These are phyloP conservation scores for Xestia c-nigrum DNA, from an alignment of 2,888 invertebrate species.

Conservation along the genomic window DNA sequence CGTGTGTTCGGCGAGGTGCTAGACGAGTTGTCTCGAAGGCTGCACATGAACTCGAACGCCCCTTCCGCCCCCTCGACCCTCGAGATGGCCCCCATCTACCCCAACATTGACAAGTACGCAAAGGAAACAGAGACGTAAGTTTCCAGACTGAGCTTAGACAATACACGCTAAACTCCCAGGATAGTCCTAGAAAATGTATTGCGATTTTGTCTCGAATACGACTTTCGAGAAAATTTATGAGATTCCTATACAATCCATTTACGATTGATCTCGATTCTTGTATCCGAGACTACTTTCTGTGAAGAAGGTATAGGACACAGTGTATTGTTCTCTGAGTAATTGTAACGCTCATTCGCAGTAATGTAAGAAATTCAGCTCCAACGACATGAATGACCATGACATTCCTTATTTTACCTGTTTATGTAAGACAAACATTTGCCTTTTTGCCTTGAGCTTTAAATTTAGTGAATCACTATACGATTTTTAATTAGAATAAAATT, in stretches of 20 bases:
- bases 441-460: conserved; percentile 68
- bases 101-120: conserved; percentile 94
- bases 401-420: conserved; percentile 72
- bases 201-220: conserved; percentile 57
- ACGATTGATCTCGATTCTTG: conserved; percentile 52
- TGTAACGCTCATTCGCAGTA: conserved; percentile 65
- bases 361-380: conserved; percentile 68
- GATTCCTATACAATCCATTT: conserved; percentile 64
- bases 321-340: conserved; percentile 61
- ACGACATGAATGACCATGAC: conserved; percentile 71
- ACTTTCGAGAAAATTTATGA: conserved; percentile 48
- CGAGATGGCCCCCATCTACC: conserved; percentile 96
- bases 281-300: conserved; percentile 55
- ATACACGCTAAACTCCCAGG: conserved; percentile 55
- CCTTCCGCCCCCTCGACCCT: conserved; percentile 96
- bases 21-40: conserved; percentile 93
- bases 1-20: conserved; percentile 95
- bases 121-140: conserved; percentile 96
- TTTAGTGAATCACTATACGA: conserved; percentile 63
- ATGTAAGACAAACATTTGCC: conserved; percentile 67
- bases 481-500: conserved; percentile 63
- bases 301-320: conserved; percentile 38
- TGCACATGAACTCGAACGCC: conserved; percentile 93
- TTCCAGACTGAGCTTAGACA: conserved; percentile 62
- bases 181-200: conserved; percentile 39